These are phyloP conservation scores for Diaperis boleti DNA, from an alignment of 2,888 invertebrate species.

Conservation along the genomic window DNA sequence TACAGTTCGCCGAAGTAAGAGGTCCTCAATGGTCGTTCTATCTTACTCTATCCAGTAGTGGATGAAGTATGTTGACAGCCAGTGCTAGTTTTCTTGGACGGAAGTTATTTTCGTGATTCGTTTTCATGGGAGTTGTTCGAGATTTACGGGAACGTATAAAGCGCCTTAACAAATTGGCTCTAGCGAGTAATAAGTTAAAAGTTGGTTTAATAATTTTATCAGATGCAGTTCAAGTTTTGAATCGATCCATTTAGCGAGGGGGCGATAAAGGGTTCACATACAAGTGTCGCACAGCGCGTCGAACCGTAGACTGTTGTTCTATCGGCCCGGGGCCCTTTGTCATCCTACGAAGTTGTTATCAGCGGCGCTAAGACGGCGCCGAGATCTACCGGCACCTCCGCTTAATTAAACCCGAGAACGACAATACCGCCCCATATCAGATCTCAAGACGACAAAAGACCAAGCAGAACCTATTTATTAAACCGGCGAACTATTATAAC, in stretches of 20 bases:
- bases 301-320: slow-evolving; percentile 54
- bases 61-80: slow-evolving; percentile 34
- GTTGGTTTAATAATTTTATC: slow-evolving; percentile 41
- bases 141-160: slow-evolving; percentile 27
- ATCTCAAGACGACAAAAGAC: slow-evolving; percentile 49
- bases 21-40: slow-evolving; percentile 14
- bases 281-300: slow-evolving; percentile 51
- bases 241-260: slow-evolving; percentile 24
- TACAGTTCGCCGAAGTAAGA: background rate
- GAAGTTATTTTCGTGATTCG: slow-evolving; percentile 36
- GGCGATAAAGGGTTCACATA: slow-evolving; percentile 48
- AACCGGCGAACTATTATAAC: slow-evolving; percentile 42
- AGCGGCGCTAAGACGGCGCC: slow-evolving; percentile 51
- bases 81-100: slow-evolving; percentile 28
- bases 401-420: slow-evolving; percentile 54
- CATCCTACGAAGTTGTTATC: slow-evolving; percentile 57
- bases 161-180: slow-evolving; percentile 35
- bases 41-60: slow-evolving; percentile 18
- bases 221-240: slow-evolving; percentile 33
- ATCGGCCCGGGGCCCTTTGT: slow-evolving; percentile 50
- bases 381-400: slow-evolving; percentile 56
- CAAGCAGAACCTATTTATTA: slow-evolving; percentile 41
- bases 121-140: slow-evolving; percentile 24
- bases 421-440: slow-evolving; percentile 47
- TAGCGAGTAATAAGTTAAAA: slow-evolving; percentile 39